Percentiles rank a stretch among this genome's conserved stretches.
Conservation (phyloP, 2,797 vertebrate genomes). For the Iguana delicatissima region DNA sequence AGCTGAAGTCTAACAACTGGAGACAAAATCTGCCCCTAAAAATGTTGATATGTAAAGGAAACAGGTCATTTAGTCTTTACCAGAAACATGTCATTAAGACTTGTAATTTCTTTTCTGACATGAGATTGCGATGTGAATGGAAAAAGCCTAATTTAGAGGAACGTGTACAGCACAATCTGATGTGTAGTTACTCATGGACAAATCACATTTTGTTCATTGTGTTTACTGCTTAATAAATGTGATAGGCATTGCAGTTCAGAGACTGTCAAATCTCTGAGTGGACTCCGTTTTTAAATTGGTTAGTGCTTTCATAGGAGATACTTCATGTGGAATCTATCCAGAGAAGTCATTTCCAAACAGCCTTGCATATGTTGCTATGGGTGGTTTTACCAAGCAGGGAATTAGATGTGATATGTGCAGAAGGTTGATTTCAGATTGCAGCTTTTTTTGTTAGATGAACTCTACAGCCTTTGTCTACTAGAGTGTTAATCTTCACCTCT, state of each 20-base stretch:
- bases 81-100: background rate
- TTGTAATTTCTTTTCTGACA: background rate
- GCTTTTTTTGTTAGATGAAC: background rate
- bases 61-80: background rate
- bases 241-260: background rate
- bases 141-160: background rate
- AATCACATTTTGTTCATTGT: background rate
- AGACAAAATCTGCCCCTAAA: background rate
- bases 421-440: background rate
- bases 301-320: background rate
- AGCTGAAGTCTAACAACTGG: too few species aligned
- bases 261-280: background rate
- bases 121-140: background rate
- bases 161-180: background rate
- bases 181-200: background rate
- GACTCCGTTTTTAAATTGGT: background rate
- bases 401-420: background rate
- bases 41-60: background rate
- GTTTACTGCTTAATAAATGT: background rate
- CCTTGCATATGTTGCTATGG: background rate
- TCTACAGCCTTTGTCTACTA: background rate
- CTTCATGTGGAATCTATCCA: background rate
- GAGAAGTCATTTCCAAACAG: background rate
- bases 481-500: background rate
- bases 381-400: background rate